Base-by-base conservation (phyloP, 2,113 vertebrate species). In the Tyto alba region DNA sequence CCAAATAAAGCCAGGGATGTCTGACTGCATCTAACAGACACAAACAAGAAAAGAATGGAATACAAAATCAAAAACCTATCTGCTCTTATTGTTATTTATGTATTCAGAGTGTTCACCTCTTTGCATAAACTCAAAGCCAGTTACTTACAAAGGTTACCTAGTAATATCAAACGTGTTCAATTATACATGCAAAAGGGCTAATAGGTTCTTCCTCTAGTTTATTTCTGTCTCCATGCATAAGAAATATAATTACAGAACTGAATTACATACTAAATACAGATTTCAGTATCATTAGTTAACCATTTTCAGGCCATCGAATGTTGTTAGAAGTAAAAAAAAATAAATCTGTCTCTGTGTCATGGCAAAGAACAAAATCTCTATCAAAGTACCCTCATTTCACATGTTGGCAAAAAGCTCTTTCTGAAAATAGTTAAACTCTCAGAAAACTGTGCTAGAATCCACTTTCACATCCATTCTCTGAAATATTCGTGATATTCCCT, bases 11-110 rank as follows among this genome's bases (percentile, higher is more conserved):
- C 55, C 94, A 50, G 26, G 75, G 64, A 41, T 82, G 53, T 91
- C 85, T 96, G 88, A 69, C 73, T 89, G 67, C n/a, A 52, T 89
- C 89, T 94, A 94, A 63, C 83, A 85, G 82, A 80, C 73, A 87
- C 86, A 97, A 96, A 96, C 96, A 93, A 89, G 93, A 85, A 75
- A 94, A 93, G 88, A 95, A 90, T 66, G 88, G 90, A 98, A 97
- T 94, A 89, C 81, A 89, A 96, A 97, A 96, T 86, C 62, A 85
- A 73, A 86, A 41, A 48, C 56, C 32, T 82, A 64, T 59, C 69
- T 90, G n/a, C 26, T 78, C 36, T 89, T 96, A 89, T 95, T 92
- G 87, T 96, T 96, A 78, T 90, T 96, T 93, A 96, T 93, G 90
- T 91, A 97, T 96, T 96, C 97, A 45, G 69, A 90, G 73, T 72